phyloP scores from a whole-genome alignment of 2,888 invertebrate genomes.

The Meliscaeva auricollis region DNA sequence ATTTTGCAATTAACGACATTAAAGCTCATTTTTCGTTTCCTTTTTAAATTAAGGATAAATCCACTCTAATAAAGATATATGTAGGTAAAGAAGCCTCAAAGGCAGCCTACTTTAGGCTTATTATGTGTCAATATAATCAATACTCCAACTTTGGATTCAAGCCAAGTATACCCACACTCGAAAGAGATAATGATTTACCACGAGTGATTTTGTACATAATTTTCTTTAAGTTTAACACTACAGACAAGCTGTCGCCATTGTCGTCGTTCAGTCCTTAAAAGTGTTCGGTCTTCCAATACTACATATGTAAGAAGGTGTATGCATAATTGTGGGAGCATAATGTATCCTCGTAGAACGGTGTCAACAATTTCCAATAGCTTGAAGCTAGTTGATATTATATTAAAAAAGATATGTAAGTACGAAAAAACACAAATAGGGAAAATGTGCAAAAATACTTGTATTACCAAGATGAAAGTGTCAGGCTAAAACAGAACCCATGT shows the following conservation, averaged over 20 bases:
- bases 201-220: slow-evolving; percentile 36
- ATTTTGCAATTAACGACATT: too few relatives aligned
- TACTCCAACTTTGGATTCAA: slow-evolving; percentile 28
- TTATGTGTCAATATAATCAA: slow-evolving; percentile 26
- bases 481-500: slow-evolving; percentile 21
- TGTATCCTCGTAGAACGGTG: slow-evolving; percentile 23
- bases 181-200: slow-evolving; percentile 4
- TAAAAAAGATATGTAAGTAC: not conserved
- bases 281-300: too few relatives aligned
- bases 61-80: too few relatives aligned
- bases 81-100: too few relatives aligned
- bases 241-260: not conserved
- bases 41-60: too few relatives aligned
- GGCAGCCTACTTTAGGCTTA: not conserved
- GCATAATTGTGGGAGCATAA: slow-evolving; percentile 8
- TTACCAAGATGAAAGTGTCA: slow-evolving; percentile 2
- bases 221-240: slow-evolving; percentile 19
- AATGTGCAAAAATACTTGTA: slow-evolving; percentile 26
- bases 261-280: not conserved
- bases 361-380: slow-evolving; percentile 57
- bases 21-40: too few relatives aligned
- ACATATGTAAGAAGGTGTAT: not conserved
- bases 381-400: not conserved
- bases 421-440: slow-evolving; percentile 1
- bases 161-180: slow-evolving; percentile 35